Evolutionary conservation across 2,888 invertebrate species (phyloP).

Genomic region (Troglohyphantes excavatus): DNA sequence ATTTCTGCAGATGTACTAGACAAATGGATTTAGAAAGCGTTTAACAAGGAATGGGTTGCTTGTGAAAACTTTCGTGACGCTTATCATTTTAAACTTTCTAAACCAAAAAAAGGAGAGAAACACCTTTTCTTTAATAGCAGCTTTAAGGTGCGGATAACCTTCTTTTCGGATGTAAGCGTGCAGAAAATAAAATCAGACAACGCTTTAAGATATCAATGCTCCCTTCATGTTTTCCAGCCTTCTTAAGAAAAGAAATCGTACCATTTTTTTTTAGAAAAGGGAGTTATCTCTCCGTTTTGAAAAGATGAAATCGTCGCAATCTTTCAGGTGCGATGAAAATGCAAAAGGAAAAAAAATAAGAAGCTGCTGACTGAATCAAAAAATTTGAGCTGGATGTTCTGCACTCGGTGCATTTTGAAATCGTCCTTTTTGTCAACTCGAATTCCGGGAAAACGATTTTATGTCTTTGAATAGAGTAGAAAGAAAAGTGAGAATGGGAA

Average conservation of each 20-base stretch:
- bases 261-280: not conserved
- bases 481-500: not conserved
- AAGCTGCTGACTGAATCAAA: not conserved
- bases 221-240: not conserved
- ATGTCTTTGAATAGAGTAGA: not conserved
- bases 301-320: slow-evolving; percentile 49
- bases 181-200: slow-evolving; percentile 5
- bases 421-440: slow-evolving; percentile 6
- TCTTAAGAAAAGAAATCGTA: slow-evolving; percentile 1
- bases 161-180: not conserved
- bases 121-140: not conserved
- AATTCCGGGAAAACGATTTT: not conserved
- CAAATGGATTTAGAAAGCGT: slow-evolving; percentile 1
- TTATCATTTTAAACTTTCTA: slow-evolving; percentile 3
- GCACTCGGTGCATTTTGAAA: slow-evolving; percentile 10
- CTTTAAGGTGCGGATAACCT: slow-evolving; percentile 2
- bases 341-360: not conserved
- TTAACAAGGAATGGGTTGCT: not conserved
- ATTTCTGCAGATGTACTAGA: not conserved
- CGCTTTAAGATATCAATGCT: not conserved
- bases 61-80: not conserved
- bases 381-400: not conserved
- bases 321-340: slow-evolving; percentile 4
- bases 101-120: not conserved
- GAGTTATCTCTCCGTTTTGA: not conserved